Evolutionary conservation across 2,797 vertebrate genomes (phyloP), one percentile per base, ranked within the genome.

Genomic region (Muscicapa striata): DNA sequence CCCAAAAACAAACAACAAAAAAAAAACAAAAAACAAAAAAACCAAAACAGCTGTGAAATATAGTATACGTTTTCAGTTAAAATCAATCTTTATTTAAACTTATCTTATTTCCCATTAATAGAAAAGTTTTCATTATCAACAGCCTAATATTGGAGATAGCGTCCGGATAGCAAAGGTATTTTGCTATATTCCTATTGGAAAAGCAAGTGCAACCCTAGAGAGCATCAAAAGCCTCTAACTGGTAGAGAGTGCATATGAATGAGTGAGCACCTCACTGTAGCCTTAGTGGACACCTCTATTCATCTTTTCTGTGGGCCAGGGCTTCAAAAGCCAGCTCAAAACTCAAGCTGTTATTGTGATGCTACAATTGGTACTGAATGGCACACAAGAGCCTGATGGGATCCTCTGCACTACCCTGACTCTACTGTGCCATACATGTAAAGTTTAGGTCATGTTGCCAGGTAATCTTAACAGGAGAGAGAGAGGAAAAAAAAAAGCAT

Each of bases 391-490:
- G 27, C 10, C 15, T 83, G 41, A 23, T 55, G 18, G n/a, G 36
- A 76, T 46, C 22, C 24, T 51, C 32, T 52, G 15, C 2, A 2
- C 19, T 69, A 7, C 21, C 19, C 32, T 0, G 0, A 16, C 13
- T 46, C 27, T 63, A 7, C 27, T 36, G 17, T 41, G 52, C 15
- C 40, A 30, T 15, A 20, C 7, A 18, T 12, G 26, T 5, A 30
- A 68, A 61, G 24, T 41, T 21, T 15, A 74, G 24, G 41, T n/a
- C 11, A 45, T n/a, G 4, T 43, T 45, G 6, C 30, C 41, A 49
- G 29, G 14, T 49, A 75, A 20, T 38, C 30, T 57, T 87, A 63
- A 54, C 6, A 79, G 24, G 32, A 11, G 59, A 84, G 26, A 59
- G 11, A 46, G 8, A 26, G 41, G n/a, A 26, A 52, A 27, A 8